phyloP scores from a whole-genome alignment of 2,113 vertebrate species.

The Hemiprocne comata region DNA sequence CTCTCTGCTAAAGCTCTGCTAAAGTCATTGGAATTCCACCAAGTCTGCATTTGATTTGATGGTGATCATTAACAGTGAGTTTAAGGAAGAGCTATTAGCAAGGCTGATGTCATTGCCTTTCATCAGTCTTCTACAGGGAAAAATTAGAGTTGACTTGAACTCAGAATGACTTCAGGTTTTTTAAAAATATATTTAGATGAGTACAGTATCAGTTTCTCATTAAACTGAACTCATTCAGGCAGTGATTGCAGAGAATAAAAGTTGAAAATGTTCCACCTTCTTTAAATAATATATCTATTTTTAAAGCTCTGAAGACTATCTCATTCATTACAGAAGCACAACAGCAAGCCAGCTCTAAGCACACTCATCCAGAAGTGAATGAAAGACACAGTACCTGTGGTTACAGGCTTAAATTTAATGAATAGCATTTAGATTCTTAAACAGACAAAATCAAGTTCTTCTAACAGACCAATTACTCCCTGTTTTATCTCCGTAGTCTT shows the following conservation, averaged over 20 bases:
- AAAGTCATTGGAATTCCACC: constrained; percentile 6
- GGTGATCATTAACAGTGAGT: constrained; percentile 19
- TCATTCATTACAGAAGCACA: background rate
- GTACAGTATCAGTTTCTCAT: constrained; percentile 11
- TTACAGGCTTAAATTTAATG: background rate
- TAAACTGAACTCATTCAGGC: constrained; percentile 10
- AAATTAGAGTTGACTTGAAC: constrained; percentile 61
- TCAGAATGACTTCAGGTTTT: constrained; percentile 61
- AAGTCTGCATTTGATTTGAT: background rate
- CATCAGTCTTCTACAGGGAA: constrained; percentile 36
- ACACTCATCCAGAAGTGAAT: background rate
- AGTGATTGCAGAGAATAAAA: background rate
- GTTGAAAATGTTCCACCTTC: constrained; percentile 11
- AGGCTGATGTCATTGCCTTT: constrained; percentile 66
- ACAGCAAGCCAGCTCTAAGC: background rate
- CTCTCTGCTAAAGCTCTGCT: background rate
- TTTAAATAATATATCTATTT: background rate
- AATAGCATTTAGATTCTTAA: background rate
- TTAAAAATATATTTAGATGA: background rate
- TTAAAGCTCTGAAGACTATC: background rate
- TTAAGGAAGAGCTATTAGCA: constrained; percentile 56
- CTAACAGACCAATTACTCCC: background rate
- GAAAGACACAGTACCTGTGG: background rate
- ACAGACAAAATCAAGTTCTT: background rate
- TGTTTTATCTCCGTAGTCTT: constrained; percentile 4